Conservation (phyloP, 1,140 invertebrate species). For the Dreissena rostriformis region DNA sequence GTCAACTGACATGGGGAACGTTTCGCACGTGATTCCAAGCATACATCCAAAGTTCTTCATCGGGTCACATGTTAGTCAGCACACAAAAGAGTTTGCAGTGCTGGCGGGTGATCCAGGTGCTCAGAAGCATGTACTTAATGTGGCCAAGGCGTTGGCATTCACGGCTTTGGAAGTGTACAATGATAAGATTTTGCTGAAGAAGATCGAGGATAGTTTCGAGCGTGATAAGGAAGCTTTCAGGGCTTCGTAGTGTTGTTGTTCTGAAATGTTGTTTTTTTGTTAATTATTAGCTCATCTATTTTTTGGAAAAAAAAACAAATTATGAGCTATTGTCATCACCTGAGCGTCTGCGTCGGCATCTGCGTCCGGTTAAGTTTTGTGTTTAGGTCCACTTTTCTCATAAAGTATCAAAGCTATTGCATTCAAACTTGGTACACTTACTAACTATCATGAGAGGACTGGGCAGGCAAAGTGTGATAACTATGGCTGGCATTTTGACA, state of each 20-base stretch:
- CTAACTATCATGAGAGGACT: too few relatives aligned
- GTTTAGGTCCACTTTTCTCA: too few relatives aligned
- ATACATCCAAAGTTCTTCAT: constrained; percentile 79
- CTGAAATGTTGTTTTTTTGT: too few relatives aligned
- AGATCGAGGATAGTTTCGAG: constrained; percentile 56
- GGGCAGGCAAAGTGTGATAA: too few relatives aligned
- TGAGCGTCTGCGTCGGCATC: too few relatives aligned
- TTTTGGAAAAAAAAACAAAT: too few relatives aligned
- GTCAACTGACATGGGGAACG: constrained; percentile 78
- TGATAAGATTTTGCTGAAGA: constrained; percentile 49
- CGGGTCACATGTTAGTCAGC: constrained; percentile 69
- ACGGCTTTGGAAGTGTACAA: constrained; percentile 66
- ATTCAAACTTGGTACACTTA: too few relatives aligned
- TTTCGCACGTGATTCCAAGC: constrained; percentile 78
- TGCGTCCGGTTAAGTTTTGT: too few relatives aligned
- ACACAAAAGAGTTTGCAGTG: constrained; percentile 73
- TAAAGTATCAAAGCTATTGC: too few relatives aligned
- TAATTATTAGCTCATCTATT: too few relatives aligned
- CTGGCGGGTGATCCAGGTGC: constrained; percentile 66
- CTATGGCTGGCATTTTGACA: too few relatives aligned
- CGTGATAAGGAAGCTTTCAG: constrained; percentile 21
- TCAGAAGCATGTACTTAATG: constrained; percentile 67
- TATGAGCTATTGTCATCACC: too few relatives aligned
- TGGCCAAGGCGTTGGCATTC: constrained; percentile 74
- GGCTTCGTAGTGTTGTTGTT: not conserved